Percentiles rank a stretch among this genome's conserved stretches.
Conservation (phyloP, 2,113 vertebrate species). For the Etia nguti region DNA sequence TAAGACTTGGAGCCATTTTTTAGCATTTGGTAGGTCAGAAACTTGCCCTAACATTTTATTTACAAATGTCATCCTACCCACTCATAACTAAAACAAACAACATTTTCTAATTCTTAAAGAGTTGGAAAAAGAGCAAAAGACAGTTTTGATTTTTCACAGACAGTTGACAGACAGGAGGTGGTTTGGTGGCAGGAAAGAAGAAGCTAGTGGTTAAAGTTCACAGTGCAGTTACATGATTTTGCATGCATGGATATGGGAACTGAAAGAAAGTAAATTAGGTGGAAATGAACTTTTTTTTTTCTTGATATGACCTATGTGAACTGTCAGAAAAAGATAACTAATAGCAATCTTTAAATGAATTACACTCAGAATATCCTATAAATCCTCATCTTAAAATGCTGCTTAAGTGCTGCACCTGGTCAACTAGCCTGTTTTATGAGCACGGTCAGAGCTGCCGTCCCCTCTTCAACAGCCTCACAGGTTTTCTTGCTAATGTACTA, state of each 20-base stretch:
- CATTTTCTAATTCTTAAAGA: background rate
- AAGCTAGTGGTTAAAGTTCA: background rate
- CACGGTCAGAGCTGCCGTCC: fast-evolving
- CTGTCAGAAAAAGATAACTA: background rate
- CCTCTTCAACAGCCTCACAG: background rate
- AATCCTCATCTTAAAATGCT: background rate
- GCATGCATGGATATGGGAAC: background rate
- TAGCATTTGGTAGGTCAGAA: fast-evolving
- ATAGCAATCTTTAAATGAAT: background rate
- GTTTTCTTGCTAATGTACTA: no score
- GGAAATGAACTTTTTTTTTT: fast-evolving
- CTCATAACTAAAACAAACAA: background rate
- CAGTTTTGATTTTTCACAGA: background rate
- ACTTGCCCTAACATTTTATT: fast-evolving
- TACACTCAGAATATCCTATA: background rate
- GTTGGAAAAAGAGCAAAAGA: no score
- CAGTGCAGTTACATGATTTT: fast-evolving
- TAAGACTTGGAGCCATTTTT: background rate
- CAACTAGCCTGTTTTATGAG: background rate
- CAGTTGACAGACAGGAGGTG: background rate
- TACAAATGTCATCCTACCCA: background rate
- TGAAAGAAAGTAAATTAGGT: background rate
- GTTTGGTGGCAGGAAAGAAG: background rate
- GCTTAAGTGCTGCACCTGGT: background rate
- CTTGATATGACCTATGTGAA: background rate